Base-by-base conservation (phyloP, 64 coral and sea anemone genomes). In the Stichodactyla mertensii region DNA sequence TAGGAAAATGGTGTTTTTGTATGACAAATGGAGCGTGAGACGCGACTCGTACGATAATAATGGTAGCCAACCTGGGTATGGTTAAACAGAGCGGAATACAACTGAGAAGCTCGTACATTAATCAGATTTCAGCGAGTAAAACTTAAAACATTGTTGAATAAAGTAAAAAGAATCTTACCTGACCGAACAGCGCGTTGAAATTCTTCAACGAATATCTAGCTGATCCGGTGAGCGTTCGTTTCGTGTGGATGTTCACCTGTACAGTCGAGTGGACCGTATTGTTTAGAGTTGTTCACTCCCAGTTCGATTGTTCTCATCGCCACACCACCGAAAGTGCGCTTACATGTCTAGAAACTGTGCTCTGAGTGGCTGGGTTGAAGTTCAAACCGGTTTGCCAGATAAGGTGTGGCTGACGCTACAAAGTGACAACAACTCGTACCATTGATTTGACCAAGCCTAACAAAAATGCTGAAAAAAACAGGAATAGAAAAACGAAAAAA, bases 281-380 rank as follows among this genome's bases (percentile, higher is more conserved):
- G n/a, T 55, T 27, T 84, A 57, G 16, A 1, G 54, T 20, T 28
- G 54, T 36, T 19, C 59, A 84, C 59, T 84, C 55, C 82, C 52
- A 28, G 55, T 54, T 61, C 0, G 12, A 15, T 85, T 64, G 11
- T 67, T 74, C 69, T 74, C 69, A 71, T 71, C 24, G 24, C 69
- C 69, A 71, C 69, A 74, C 69, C 69, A 74, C 69, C 27, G 7
- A 74, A 27, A 9, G 20, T 31, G n/a, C 24, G 7, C 12, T 7
- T 12, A 31, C 11, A 36, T 74, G 69, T 74, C 24, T 74, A 13
- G n/a, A 31, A 27, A 31, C 69, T 74, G 6, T 74, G 18, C 16
- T 81, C 1, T 81, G 20, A 81, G 51, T 81, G 78, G 78, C 78
- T 81, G 78, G 14, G 78, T 81, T 81, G 53, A 81, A 81, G 53